phyloP scores from a whole-genome alignment of 2,888 invertebrate genomes.

The Trimorus sp. region DNA sequence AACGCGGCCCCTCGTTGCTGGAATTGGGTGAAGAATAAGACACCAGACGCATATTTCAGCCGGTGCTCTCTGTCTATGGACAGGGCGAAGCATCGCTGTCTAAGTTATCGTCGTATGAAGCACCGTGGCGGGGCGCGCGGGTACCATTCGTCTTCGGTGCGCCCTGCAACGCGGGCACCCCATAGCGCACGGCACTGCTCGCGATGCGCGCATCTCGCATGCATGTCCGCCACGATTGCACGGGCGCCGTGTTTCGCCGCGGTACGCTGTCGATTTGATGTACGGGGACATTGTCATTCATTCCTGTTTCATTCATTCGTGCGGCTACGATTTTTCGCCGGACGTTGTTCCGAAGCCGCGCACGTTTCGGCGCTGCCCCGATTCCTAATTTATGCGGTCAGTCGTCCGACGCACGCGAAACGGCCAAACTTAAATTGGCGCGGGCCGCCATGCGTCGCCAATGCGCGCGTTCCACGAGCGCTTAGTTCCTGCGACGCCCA shows the following conservation, averaged over 20 bases:
- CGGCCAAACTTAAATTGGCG: constrained; percentile 56
- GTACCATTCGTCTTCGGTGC: constrained; percentile 76
- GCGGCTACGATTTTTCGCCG: not conserved
- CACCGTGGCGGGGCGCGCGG: constrained; percentile 76
- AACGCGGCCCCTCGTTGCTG: constrained; percentile 31
- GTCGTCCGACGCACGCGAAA: constrained; percentile 25
- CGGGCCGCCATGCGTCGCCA: constrained; percentile 45
- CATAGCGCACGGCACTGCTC: constrained; percentile 64
- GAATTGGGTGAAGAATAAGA: constrained; percentile 81
- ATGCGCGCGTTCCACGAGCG: constrained; percentile 34
- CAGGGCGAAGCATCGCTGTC: constrained; percentile 68
- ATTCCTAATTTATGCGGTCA: constrained; percentile 19
- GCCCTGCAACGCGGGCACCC: constrained; percentile 65
- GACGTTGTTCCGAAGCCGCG: constrained; percentile 8
- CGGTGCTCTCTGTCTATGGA: constrained; percentile 68
- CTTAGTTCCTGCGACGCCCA: constrained; percentile 68
- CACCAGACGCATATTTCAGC: constrained; percentile 80
- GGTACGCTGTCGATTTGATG: constrained; percentile 73
- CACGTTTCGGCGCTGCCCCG: not conserved
- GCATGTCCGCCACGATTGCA: constrained; percentile 64
- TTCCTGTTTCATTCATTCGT: constrained; percentile 54
- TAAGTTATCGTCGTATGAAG: constrained; percentile 80
- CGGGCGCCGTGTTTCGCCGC: constrained; percentile 60
- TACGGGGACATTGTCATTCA: constrained; percentile 76
- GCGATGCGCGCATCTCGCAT: constrained; percentile 60